Percentiles rank a stretch among this genome's conserved stretches.
Evolutionary conservation across 2,113 vertebrate genomes (phyloP).

Genomic region (Trematocara unimaculatum): DNA sequence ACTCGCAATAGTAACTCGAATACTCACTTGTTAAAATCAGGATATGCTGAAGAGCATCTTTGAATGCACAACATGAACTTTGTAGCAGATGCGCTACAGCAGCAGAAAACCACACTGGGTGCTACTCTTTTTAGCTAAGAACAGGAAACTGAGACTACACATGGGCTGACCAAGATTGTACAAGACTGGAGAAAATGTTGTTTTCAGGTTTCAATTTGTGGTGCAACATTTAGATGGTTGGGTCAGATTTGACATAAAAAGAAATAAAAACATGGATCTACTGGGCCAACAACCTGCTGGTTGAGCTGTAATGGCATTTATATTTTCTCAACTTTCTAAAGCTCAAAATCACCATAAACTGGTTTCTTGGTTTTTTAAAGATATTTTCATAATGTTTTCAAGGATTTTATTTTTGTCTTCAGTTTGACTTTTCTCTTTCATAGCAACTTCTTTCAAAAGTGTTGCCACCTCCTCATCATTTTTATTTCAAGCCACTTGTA

Average conservation of each 20-base stretch:
- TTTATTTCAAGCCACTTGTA: not conserved
- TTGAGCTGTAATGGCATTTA: not conserved
- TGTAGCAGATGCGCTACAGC: not conserved
- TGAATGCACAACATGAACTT: not conserved
- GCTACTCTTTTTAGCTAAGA: not conserved
- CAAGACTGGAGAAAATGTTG: not conserved
- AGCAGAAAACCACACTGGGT: not conserved
- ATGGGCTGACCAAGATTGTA: not conserved
- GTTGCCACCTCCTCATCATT: not conserved
- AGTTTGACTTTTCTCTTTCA: not conserved
- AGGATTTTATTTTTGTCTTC: not conserved
- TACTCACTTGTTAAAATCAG: not conserved
- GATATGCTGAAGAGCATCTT: not conserved
- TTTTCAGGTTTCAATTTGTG: not conserved
- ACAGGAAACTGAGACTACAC: not conserved
- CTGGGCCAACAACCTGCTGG: not conserved
- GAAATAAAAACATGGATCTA: not conserved
- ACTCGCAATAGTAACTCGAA: not conserved
- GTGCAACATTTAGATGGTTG: not conserved
- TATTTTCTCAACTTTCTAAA: not conserved
- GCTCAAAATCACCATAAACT: not conserved
- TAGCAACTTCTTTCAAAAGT: not conserved
- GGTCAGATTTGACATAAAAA: not conserved
- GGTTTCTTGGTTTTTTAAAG: not conserved
- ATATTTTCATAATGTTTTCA: not conserved